These are phyloP conservation scores for Mixornis gularis DNA, from an alignment of 2,113 vertebrate species.

Conservation along the genomic window DNA sequence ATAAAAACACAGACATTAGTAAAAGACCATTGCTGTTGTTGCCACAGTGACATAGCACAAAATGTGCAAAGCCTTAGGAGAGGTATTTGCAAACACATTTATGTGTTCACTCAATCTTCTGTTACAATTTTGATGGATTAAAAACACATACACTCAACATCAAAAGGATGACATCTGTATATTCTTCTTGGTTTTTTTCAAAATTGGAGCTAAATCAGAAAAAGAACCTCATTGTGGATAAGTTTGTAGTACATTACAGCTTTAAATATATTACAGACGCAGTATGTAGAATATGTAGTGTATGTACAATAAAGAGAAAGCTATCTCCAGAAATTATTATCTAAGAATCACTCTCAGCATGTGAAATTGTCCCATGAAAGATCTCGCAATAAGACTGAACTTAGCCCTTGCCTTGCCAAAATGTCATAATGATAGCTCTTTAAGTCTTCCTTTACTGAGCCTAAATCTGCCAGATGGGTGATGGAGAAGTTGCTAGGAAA, in stretches of 20 bases:
- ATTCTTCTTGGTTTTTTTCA: not conserved
- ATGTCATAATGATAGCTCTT: not conserved
- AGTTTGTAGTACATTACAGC: not conserved
- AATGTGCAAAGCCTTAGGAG: not conserved
- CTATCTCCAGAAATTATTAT: not conserved
- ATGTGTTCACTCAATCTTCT: not conserved
- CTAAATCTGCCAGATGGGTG: not conserved
- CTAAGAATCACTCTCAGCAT: not conserved
- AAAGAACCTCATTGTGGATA: not conserved
- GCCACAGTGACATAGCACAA: not conserved
- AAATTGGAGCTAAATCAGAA: not conserved
- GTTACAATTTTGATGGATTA: not conserved
- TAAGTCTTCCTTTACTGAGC: not conserved
- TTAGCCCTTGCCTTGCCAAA: not conserved
- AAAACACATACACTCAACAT: not conserved
- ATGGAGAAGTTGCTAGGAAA: not conserved
- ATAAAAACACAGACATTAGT: not conserved
- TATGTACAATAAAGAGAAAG: not conserved
- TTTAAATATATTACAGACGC: not conserved
- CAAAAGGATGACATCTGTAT: not conserved
- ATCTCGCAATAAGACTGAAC: not conserved
- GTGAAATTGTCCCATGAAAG: not conserved
- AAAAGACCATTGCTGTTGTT: not conserved
- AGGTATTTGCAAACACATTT: not conserved
- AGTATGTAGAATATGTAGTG: not conserved